Base-by-base conservation (phyloP, 2,113 vertebrate species). In the Hemibagrus wyckioides region DNA sequence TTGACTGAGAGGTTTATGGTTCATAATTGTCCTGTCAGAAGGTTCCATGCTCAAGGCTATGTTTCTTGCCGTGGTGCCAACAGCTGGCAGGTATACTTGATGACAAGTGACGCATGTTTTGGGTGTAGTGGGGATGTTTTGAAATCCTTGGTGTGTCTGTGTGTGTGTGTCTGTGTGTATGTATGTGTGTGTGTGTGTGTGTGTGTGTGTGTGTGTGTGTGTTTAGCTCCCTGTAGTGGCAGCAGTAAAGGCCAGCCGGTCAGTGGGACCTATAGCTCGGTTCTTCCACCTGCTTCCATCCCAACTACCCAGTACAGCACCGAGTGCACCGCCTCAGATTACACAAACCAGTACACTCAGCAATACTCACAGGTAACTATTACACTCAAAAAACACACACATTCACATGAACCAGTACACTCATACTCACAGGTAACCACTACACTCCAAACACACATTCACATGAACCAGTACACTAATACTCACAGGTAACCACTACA, bases 281-380 rank as follows among this genome's bases (percentile, higher is more conserved):
- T 94, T 0, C 44, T 95, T 88, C 95, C 97, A 59, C 94, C 96
- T 0, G 88, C 90, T 89, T 93, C 97, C 92, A 97, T 97, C 95
- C 94, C 94, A 89, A 85, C 91, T 6, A 86, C 84, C 8, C 96
- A 94, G 1, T 97, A 96, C 50, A 90, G 91, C 15, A 56, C 96
- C 19, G 97, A 99, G 80, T 94, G 92, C 89, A 95, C 92, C 87
- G 94, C 96, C 41, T 88, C 95, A 3, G 92, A 92, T 83, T 98
- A 97, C 88, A 93, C 94, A 59, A 97, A 95, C 0, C 94, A 97
- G 63, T 98, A 97, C 50, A 96, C 94, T 89, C 95, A 95, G 91
- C 94, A 91, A 69, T 95, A 95, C 93, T 92, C 95, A 77, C 95
- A 96, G 95, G 95, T 96, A 93, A 87, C 21, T 23, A 15, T 39